Percentiles rank a stretch among this genome's conserved stretches.
Evolutionary conservation across 2,797 vertebrate species (phyloP).

Genomic region (Iguana delicatissima): DNA sequence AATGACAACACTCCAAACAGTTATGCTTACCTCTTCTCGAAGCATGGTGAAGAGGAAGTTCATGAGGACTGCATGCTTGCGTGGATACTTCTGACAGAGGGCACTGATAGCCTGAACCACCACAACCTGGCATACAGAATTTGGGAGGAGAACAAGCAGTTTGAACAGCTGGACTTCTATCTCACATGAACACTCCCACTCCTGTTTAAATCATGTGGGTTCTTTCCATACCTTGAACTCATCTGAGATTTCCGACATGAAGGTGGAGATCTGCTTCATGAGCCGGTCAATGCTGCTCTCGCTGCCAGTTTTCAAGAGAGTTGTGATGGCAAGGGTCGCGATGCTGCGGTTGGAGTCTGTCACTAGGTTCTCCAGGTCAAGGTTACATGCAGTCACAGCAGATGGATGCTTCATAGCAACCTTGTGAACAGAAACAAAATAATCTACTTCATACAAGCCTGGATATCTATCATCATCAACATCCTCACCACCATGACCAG

Average conservation of each 20-base stretch:
- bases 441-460: conserved; percentile 25
- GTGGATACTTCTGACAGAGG: conserved; percentile 86
- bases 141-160: background rate
- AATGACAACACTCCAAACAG: background rate
- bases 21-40: conserved; percentile 80
- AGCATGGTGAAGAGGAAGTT: conserved; percentile 88
- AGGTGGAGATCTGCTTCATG: conserved; percentile 88
- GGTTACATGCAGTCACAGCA: conserved; percentile 86
- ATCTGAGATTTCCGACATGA: conserved; percentile 88
- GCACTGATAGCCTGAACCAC: conserved; percentile 86
- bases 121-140: conserved; percentile 78
- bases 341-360: conserved; percentile 87
- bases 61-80: conserved; percentile 85
- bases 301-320: conserved; percentile 84
- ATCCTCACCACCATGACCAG: background rate
- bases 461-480: background rate
- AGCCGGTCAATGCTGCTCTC: conserved; percentile 87
- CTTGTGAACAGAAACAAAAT: conserved; percentile 57
- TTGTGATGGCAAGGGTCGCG: conserved; percentile 85
- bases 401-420: conserved; percentile 88
- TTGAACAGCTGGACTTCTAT: background rate
- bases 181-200: background rate
- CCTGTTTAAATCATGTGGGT: background rate
- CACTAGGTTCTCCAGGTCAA: conserved; percentile 86
- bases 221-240: conserved; percentile 82